Conservation (phyloP, 2,888 invertebrate genomes). For the Oscheius sp. region DNA sequence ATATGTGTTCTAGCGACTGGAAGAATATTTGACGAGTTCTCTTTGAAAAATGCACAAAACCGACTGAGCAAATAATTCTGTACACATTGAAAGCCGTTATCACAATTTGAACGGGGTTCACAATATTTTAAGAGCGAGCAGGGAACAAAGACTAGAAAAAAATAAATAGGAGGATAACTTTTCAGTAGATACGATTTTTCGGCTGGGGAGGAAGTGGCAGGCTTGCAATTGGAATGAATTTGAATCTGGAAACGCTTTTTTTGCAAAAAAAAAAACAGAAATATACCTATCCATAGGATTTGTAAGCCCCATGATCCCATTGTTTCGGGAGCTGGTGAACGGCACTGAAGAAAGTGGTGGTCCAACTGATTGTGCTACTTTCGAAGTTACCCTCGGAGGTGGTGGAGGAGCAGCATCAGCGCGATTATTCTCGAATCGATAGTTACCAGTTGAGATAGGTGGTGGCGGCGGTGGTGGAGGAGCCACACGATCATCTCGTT, state of each 20-base stretch:
- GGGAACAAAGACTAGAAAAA: background rate
- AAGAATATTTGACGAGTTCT: background rate
- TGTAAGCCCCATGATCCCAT: background rate
- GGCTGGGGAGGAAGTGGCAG: conserved; percentile 55
- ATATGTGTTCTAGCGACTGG: too few species aligned
- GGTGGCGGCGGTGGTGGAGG: conserved; percentile 35
- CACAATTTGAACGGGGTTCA: background rate
- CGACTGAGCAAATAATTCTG: background rate
- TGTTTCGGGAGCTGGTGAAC: background rate
- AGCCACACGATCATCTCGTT: conserved; percentile 26
- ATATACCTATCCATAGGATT: conserved; percentile 28
- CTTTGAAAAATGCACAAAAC: background rate
- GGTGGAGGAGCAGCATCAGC: conserved; percentile 32
- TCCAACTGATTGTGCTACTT: background rate
- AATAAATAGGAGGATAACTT: background rate
- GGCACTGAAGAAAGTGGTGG: background rate
- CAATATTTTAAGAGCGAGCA: background rate
- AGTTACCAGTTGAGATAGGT: conserved; percentile 31
- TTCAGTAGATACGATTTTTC: conserved; percentile 16
- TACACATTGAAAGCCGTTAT: background rate
- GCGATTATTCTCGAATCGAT: conserved; percentile 8
- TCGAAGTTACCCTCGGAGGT: conserved; percentile 42
- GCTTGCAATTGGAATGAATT: conserved; percentile 48
- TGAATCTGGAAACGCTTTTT: conserved; percentile 44
- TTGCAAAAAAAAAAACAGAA: background rate